Evolutionary conservation across 2,888 invertebrate genomes (phyloP), one percentile per base, ranked within the genome.

Genomic region (Pristionchus fissidentatus): DNA sequence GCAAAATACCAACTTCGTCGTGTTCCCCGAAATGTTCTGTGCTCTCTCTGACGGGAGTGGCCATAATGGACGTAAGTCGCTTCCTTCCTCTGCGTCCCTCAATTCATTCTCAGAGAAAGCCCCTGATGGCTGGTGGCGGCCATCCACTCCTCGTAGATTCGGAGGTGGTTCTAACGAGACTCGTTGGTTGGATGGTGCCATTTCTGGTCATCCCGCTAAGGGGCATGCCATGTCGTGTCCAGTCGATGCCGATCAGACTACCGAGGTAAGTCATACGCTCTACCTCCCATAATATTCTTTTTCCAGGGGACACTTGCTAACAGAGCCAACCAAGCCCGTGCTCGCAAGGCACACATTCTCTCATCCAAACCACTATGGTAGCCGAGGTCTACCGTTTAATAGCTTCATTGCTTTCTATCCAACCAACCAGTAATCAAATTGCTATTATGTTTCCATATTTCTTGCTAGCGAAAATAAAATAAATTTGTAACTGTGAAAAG

Each of bases 1-100:
- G 57, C 96, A 97, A 93, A 95, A 95, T 92, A 96, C 96, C 93
- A 96, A 96, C 93, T 96, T 96, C 93, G 96, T 96, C 52, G 95
- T 97, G 29, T 97, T 95, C 92, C 95, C 95, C 87, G 95, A 95
- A 80, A 96, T 96, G 93, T 96, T 97, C 90, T 89, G 91, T 70
- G 85, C 86, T 13, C 82, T 89, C 46, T 52, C 85, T 10, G 84
- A 83, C 43, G 84, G 82, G 46, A 86, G 85, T 49, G 22, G 66
- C 38, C 85, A 85, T 55, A 77, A 83, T 52, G 85, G 87, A 85
- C 66, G 73, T 19, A 3, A 80, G 41, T 60, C 43, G 26, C 29
- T 29, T 35, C 35, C 5, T 49, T 46, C 1, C 8, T 49, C 52
- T n/a, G n/a, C 52, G 26, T 35, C 32, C 15, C 10, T 22, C 8